Conservation (phyloP, 2,888 invertebrate species). For the Leptothorax acervorum region DNA sequence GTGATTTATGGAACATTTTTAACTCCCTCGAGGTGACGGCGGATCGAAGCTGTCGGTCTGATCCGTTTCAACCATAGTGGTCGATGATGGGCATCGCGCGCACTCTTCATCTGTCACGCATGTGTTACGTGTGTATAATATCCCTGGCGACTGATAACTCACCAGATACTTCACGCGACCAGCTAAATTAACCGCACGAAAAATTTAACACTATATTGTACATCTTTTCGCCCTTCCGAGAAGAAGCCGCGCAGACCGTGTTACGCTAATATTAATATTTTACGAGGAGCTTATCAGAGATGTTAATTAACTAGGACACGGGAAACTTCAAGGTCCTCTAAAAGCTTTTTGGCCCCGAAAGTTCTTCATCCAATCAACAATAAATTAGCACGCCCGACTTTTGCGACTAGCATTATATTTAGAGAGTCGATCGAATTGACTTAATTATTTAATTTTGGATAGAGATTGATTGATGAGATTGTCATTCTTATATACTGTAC, state of each 20-base stretch:
- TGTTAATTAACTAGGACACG: constrained; percentile 13
- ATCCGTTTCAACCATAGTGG: constrained; percentile 61
- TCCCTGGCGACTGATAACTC: constrained; percentile 56
- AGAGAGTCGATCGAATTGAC: not conserved
- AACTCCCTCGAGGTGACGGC: constrained; percentile 77
- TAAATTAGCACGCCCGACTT: not conserved
- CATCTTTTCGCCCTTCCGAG: constrained; percentile 59
- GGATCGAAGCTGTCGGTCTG: constrained; percentile 63
- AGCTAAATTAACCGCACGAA: constrained; percentile 74
- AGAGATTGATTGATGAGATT: not conserved
- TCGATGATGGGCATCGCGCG: constrained; percentile 60
- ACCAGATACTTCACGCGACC: constrained; percentile 65
- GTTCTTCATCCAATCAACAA: not conserved
- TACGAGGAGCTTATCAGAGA: not conserved
- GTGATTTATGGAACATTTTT: constrained; percentile 84
- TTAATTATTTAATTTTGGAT: not conserved
- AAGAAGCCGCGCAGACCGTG: not conserved
- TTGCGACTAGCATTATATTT: not conserved
- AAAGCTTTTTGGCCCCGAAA: not conserved
- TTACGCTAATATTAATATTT: constrained; percentile 23
- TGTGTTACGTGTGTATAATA: constrained; percentile 39
- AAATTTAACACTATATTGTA: constrained; percentile 73
- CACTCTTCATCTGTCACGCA: constrained; percentile 41
- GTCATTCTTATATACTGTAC: not conserved
- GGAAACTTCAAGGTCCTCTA: not conserved